Conservation (phyloP, 2,888 invertebrate species). For the Ceraclea dissimilis region DNA sequence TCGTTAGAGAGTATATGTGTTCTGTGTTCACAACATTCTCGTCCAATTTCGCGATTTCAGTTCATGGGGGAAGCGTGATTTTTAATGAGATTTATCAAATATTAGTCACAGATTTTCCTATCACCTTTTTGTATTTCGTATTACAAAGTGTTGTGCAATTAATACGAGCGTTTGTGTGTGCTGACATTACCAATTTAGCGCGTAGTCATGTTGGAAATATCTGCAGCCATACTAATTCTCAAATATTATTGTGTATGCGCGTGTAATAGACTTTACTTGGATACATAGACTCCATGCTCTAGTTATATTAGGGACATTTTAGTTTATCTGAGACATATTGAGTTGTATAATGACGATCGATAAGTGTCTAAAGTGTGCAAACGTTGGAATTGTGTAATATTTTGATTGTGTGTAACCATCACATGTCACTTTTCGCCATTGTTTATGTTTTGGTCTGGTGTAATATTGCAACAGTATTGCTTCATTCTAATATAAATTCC, state of each 20-base stretch:
- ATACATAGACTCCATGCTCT: background rate
- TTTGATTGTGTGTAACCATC: background rate
- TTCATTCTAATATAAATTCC: background rate
- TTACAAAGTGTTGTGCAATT: background rate
- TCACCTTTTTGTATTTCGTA: background rate
- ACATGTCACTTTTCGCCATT: conserved; percentile 13
- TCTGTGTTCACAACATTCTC: too few species aligned
- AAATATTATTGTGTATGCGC: background rate
- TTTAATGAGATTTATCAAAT: conserved; percentile 7
- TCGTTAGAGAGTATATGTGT: too few species aligned
- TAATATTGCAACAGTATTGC: background rate
- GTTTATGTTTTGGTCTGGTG: conserved; percentile 21
- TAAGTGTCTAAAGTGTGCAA: conserved; percentile 12
- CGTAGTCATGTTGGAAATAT: background rate
- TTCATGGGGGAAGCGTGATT: conserved; percentile 1
- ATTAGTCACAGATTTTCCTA: conserved; percentile 10
- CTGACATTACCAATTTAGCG: background rate
- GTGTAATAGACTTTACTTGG: background rate
- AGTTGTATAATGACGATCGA: conserved; percentile 18
- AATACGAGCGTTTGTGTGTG: background rate
- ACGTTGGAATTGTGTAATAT: conserved; percentile 5
- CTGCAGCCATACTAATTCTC: background rate
- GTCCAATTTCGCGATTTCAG: conserved; percentile 9
- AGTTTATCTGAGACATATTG: conserved; percentile 11
- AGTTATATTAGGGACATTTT: conserved; percentile 9